Evolutionary conservation across 2,113 vertebrate genomes (phyloP).

Genomic region (Vombatus ursinus): DNA sequence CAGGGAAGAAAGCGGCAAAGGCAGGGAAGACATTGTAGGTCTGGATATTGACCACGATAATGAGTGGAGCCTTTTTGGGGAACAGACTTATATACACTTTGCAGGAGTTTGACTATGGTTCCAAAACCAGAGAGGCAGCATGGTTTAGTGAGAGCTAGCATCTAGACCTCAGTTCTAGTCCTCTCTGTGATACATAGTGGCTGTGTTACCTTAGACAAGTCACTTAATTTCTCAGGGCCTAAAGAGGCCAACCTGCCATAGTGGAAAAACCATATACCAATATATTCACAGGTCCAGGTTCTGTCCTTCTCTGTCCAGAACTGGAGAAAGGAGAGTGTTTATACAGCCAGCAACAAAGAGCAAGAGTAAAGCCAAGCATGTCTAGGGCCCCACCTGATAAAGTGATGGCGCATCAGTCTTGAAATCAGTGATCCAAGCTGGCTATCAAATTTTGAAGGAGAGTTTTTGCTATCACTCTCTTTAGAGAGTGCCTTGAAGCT

Average conservation of each 20-base stretch:
- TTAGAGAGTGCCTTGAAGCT: not conserved
- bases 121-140: not conserved
- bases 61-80: not conserved
- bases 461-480: constrained; percentile 13
- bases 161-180: not conserved
- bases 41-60: not conserved
- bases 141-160: not conserved
- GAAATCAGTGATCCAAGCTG: not conserved
- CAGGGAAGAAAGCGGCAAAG: not conserved
- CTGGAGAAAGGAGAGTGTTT: not conserved
- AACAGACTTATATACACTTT: not conserved
- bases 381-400: not conserved
- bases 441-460: constrained; percentile 19
- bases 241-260: not conserved
- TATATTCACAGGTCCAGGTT: not conserved
- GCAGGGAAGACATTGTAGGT: not conserved
- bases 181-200: not conserved
- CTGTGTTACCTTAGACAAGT: not conserved
- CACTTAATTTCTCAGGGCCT: not conserved
- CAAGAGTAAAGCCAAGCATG: no score
- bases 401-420: not conserved
- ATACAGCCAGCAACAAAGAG: not conserved
- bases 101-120: not conserved
- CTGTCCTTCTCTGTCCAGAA: not conserved
- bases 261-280: not conserved